Base-by-base conservation (phyloP, 2,888 invertebrate species). In the Encarsia formosa region DNA sequence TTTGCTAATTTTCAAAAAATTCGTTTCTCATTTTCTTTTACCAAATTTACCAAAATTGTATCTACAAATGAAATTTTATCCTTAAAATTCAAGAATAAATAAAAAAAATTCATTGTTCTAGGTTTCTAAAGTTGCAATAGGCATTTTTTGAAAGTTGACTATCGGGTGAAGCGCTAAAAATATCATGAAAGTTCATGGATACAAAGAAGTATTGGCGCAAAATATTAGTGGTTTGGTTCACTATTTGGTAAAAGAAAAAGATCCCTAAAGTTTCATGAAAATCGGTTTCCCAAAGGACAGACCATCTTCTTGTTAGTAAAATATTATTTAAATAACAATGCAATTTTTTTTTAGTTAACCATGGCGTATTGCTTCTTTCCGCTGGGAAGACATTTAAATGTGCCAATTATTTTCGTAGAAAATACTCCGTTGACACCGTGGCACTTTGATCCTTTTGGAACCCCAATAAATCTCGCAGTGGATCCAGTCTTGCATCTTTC, bases 321-420 rank as follows among this genome's bases (percentile, higher is more conserved):
- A 34, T 32, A 13, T 22, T 18, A 20, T 49, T 49, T 13, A 20
- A 49, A 13, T 39, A 49, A 23, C 29, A 50, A 40, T 39, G 22
- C 18, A 41, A 13, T 49, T 35, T 22, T 38, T 26, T 35, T 56
- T 3, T 54, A 70, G 70, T 3, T 66, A 3, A 68, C 70, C 32
- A 23, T 55, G 1, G 22, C 65, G 0, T 61, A 66, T 4, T 71
- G 71, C 46, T 68, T 61, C 46, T 41, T 71, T 2, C 64, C 63
- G 0, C 66, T 67, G 39, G 64, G 65, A 3, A 58, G 63, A 3
- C 52, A 64, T 18, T 52, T 71, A 9, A 66, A 67, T 11, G 57
- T 61, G 2, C 68, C 69, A 2, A 18, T 66, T 19, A 55, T 70
- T 9, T 65, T 51, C 4, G 4, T 67, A 0, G 59, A 67, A 9